Evolutionary conservation across 2,113 vertebrate genomes (phyloP).

Genomic region (Synodontis membranacea): DNA sequence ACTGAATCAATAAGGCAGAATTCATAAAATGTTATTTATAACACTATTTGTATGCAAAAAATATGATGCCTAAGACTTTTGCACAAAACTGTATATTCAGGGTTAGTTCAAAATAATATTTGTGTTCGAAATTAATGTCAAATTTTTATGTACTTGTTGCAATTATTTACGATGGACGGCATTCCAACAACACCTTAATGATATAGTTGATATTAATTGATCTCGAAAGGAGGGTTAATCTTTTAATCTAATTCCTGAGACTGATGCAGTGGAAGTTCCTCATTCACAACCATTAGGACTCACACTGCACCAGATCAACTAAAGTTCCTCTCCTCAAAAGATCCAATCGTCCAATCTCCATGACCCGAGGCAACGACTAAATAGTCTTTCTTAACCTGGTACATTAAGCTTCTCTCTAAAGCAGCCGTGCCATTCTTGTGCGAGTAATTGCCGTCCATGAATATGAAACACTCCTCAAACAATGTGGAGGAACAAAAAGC

Average conservation of each 20-base stretch:
- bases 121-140: not conserved
- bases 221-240: not conserved
- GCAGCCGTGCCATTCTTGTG: conserved; percentile 73
- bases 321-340: conserved; percentile 41
- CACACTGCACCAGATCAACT: conserved; percentile 29
- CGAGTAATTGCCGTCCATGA: conserved; percentile 69
- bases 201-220: not conserved
- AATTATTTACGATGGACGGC: no score
- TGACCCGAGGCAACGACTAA: conserved; percentile 60
- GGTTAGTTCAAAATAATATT: not conserved
- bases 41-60: no score
- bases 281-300: conserved; percentile 43
- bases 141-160: not conserved
- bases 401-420: conserved; percentile 68
- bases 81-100: no score
- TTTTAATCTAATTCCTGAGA: conserved; percentile 36
- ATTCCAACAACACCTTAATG: not conserved
- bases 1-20: no score
- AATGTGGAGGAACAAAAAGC: conserved; percentile 63
- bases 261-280: conserved; percentile 55
- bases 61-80: no score
- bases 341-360: conserved; percentile 35
- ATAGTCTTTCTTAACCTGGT: conserved; percentile 60
- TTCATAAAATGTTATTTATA: no score
- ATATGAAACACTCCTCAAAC: conserved; percentile 74